Percentiles rank a stretch among this genome's conserved stretches.
Evolutionary conservation across 2,888 invertebrate species (phyloP).

Genomic region (Chromoteleia sp.): DNA sequence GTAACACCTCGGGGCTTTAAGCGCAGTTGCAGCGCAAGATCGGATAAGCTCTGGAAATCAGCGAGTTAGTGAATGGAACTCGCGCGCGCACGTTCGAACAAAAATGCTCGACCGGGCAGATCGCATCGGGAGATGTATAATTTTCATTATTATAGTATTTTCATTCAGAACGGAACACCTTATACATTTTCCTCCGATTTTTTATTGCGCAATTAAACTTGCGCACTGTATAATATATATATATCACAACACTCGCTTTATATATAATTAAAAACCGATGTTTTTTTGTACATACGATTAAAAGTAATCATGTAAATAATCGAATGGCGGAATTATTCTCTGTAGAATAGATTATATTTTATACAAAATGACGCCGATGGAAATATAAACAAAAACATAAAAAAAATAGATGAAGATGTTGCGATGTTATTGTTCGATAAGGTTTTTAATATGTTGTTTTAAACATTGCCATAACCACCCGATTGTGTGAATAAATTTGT

Average conservation of each 20-base stretch:
- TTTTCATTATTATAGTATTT: too few relatives aligned
- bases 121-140: constrained; percentile 66
- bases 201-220: too few relatives aligned
- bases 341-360: constrained; percentile 42
- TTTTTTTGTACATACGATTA: too few relatives aligned
- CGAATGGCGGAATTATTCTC: constrained; percentile 17
- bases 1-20: constrained; percentile 80
- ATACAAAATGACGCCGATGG: constrained; percentile 4
- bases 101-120: constrained; percentile 58
- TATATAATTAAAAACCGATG: too few relatives aligned
- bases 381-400: background rate
- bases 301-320: constrained; percentile 38
- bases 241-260: too few relatives aligned
- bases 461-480: constrained; percentile 25
- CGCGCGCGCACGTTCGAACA: constrained; percentile 69
- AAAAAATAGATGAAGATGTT: background rate
- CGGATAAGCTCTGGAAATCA: constrained; percentile 77
- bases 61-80: constrained; percentile 75
- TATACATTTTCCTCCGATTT: too few relatives aligned
- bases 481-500: constrained; percentile 11
- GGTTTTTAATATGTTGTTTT: constrained; percentile 34
- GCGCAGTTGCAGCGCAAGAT: constrained; percentile 74
- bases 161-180: too few relatives aligned
- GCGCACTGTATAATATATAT: too few relatives aligned
- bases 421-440: constrained; percentile 12